Conservation (phyloP, 2,888 invertebrate genomes). For the Salpingus planirostris region DNA sequence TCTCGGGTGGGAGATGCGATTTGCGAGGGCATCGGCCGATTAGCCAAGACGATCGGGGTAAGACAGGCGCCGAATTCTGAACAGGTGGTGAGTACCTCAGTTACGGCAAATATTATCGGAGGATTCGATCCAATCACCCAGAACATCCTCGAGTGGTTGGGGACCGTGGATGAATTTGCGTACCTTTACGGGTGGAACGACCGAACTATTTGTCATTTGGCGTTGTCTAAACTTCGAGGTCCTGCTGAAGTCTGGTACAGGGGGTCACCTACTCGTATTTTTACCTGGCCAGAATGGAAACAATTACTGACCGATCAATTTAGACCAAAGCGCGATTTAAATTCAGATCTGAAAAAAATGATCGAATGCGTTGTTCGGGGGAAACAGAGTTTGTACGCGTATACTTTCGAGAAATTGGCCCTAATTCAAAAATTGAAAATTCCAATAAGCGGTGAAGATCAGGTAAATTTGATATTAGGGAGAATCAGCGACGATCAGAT, state of each 20-base stretch:
- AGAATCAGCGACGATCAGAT: slow-evolving; percentile 7
- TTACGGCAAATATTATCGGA: slow-evolving; percentile 3
- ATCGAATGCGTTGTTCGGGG: slow-evolving; percentile 3
- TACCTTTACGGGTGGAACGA: slow-evolving; percentile 6
- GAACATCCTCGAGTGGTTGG: slow-evolving; percentile 6
- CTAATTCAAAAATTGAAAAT: slow-evolving; percentile 10
- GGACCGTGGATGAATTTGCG: slow-evolving; percentile 13
- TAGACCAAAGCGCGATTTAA: slow-evolving; percentile 7
- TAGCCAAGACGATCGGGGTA: neutral
- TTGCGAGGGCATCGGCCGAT: neutral
- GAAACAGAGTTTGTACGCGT: slow-evolving; percentile 6
- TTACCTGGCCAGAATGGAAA: slow-evolving; percentile 9
- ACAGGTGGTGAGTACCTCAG: neutral
- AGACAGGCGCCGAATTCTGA: neutral
- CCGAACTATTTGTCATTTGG: slow-evolving; percentile 8
- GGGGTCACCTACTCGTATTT: slow-evolving; percentile 6
- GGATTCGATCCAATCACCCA: slow-evolving; percentile 8
- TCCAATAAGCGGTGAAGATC: slow-evolving; percentile 1
- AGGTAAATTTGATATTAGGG: slow-evolving; percentile 6
- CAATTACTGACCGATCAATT: slow-evolving; percentile 4
- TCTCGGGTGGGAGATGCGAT: neutral
- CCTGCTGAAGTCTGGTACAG: slow-evolving; percentile 11
- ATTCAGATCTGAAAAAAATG: slow-evolving; percentile 4
- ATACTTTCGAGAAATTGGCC: slow-evolving; percentile 8
- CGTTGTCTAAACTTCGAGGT: slow-evolving; percentile 9